Evolutionary conservation across 1,140 invertebrate species (phyloP).

Genomic region (Brachionus angularis): DNA sequence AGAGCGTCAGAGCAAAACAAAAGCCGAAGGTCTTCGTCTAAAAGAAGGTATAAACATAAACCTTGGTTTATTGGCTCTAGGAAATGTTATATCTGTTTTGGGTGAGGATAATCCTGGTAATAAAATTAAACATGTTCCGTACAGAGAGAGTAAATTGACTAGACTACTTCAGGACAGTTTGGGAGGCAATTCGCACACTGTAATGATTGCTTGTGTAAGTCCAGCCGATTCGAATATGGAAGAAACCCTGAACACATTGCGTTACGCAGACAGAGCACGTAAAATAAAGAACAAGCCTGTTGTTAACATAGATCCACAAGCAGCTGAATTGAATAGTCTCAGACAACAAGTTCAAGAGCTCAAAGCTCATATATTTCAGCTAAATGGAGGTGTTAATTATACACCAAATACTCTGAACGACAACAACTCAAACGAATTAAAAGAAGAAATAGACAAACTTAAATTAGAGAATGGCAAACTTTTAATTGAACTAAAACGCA

Average conservation of each 20-base stretch:
- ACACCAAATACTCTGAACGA: background rate
- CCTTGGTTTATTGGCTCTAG: slow-evolving; percentile 21
- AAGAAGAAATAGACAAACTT: slow-evolving; percentile 47
- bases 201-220: slow-evolving; percentile 89
- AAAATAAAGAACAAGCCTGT: slow-evolving; percentile 89
- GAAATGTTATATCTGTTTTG: slow-evolving; percentile 24
- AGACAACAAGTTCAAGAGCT: slow-evolving; percentile 53
- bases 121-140: slow-evolving; percentile 61
- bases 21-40: slow-evolving; percentile 89
- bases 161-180: slow-evolving; percentile 67
- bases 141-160: slow-evolving; percentile 59
- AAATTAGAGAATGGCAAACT: slow-evolving; percentile 52
- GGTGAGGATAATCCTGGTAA: background rate
- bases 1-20: slow-evolving; percentile 93
- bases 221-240: slow-evolving; percentile 84
- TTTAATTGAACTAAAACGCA: slow-evolving; percentile 48
- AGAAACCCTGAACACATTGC: slow-evolving; percentile 79
- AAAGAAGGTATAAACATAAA: slow-evolving; percentile 73
- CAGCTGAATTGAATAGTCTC: slow-evolving; percentile 53
- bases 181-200: slow-evolving; percentile 82
- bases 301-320: slow-evolving; percentile 76
- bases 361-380: slow-evolving; percentile 48
- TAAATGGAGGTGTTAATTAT: background rate
- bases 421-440: slow-evolving; percentile 45
- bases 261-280: slow-evolving; percentile 80